Conservation (phyloP, 2,888 invertebrate genomes). For the Chironomus tentans region DNA sequence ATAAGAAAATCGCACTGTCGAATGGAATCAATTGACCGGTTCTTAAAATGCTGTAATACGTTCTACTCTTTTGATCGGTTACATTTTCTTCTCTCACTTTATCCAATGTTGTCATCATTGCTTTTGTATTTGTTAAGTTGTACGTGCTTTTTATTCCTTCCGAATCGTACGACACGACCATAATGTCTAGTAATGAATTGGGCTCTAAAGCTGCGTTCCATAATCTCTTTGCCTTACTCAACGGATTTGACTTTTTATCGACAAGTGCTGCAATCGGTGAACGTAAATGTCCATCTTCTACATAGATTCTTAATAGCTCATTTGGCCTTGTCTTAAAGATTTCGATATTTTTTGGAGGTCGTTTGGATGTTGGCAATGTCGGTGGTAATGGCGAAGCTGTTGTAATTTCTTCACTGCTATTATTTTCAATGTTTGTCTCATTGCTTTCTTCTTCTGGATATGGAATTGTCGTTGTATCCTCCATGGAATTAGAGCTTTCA, state of each 20-base stretch:
- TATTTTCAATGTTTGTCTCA: slow-evolving; percentile 13
- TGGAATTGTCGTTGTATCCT: slow-evolving; percentile 4
- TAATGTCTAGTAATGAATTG: slow-evolving; percentile 40
- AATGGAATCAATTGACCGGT: slow-evolving; percentile 53
- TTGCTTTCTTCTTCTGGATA: slow-evolving; percentile 8
- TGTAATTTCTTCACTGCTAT: slow-evolving; percentile 1
- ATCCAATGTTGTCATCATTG: slow-evolving; percentile 40
- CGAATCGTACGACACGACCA: slow-evolving; percentile 39
- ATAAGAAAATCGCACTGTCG: slow-evolving; percentile 53
- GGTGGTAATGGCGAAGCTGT: background rate
- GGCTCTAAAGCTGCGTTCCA: slow-evolving; percentile 40
- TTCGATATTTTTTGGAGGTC: slow-evolving; percentile 15
- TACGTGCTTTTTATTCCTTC: slow-evolving; percentile 39
- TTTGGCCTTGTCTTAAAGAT: slow-evolving; percentile 30
- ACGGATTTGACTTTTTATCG: slow-evolving; percentile 38
- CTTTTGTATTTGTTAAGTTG: slow-evolving; percentile 40
- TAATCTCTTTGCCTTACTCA: slow-evolving; percentile 38
- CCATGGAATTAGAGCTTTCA: background rate
- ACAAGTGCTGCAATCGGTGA: slow-evolving; percentile 42
- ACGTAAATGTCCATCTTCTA: slow-evolving; percentile 41
- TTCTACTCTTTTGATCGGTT: slow-evolving; percentile 27
- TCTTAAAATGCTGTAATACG: slow-evolving; percentile 42
- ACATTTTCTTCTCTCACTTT: slow-evolving; percentile 36
- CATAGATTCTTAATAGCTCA: slow-evolving; percentile 40
- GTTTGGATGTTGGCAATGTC: background rate